Percentiles rank a stretch among this genome's conserved stretches.
phyloP scores from a whole-genome alignment of 2,797 vertebrate genomes.

The Lepilemur ruficaudatus region DNA sequence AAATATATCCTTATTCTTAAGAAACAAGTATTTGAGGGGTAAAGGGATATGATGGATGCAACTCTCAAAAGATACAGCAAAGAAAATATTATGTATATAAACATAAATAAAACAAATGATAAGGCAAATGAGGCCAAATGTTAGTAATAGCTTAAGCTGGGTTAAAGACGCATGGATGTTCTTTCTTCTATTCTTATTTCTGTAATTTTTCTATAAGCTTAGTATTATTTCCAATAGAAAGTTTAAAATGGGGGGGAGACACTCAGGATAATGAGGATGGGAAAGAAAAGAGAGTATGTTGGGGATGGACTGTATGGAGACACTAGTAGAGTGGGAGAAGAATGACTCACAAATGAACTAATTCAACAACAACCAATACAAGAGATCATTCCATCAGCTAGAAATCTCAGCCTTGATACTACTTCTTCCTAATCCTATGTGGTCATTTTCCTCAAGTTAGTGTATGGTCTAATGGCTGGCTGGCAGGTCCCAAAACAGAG shows the following conservation, averaged over 20 bases:
- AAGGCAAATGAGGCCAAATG: constrained; percentile 23
- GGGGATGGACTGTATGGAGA: neutral
- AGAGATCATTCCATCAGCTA: neutral
- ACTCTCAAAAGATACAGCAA: neutral
- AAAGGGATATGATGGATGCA: neutral
- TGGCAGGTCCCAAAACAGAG: neutral
- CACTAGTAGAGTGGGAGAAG: neutral
- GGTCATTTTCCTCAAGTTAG: neutral
- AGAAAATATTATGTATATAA: neutral
- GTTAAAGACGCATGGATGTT: neutral
- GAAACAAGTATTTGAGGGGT: neutral
- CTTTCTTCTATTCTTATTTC: neutral
- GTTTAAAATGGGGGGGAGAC: neutral
- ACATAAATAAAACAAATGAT: neutral
- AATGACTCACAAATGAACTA: neutral
- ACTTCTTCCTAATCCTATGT: neutral
- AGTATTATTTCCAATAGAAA: neutral
- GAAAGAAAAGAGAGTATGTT: neutral
- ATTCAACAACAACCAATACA: neutral
- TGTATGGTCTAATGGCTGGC: neutral
- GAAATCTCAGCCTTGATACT: neutral
- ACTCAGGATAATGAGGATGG: neutral
- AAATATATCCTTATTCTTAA: neutral
- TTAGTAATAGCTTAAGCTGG: neutral
- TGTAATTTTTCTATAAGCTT: neutral